Conservation (phyloP, 2,113 vertebrate genomes). For the Psittacula cyanocephala region DNA sequence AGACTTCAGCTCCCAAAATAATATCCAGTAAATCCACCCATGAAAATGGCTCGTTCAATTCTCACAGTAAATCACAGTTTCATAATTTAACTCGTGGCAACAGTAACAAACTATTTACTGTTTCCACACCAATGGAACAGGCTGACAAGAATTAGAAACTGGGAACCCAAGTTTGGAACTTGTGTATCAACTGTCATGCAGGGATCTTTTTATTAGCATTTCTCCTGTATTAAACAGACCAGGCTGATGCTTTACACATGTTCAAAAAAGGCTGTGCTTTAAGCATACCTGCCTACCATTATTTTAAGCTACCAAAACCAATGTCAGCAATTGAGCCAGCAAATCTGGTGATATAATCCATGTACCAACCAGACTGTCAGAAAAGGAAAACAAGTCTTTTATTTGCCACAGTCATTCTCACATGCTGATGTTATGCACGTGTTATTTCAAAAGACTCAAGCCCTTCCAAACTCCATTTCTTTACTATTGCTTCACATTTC, state of each 20-base stretch:
- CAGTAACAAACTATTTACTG: not conserved
- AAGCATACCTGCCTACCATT: constrained; percentile 9
- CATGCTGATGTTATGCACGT: not conserved
- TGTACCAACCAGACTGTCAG: constrained; percentile 37
- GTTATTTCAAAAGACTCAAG: constrained; percentile 21
- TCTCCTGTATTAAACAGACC: not conserved
- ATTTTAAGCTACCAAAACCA: constrained; percentile 44
- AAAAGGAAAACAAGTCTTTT: constrained; percentile 45
- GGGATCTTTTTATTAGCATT: not conserved
- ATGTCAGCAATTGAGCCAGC: constrained; percentile 3
- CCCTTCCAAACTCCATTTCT: not conserved
- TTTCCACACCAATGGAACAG: not conserved
- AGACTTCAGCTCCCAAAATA: not conserved
- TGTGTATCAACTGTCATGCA: not conserved
- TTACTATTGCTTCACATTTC: not conserved
- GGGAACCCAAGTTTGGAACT: not conserved
- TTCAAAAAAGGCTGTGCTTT: constrained; percentile 58
- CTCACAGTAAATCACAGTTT: not conserved
- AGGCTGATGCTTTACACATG: not conserved
- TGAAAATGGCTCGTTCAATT: not conserved
- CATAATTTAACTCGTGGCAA: not conserved
- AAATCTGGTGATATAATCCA: constrained; percentile 49
- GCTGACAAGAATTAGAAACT: not conserved
- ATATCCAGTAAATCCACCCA: not conserved
- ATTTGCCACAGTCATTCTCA: constrained; percentile 45